Percentiles rank a stretch among this genome's conserved stretches.
Conservation (phyloP, 2,113 vertebrate species). For the Dasyprocta punctata region DNA sequence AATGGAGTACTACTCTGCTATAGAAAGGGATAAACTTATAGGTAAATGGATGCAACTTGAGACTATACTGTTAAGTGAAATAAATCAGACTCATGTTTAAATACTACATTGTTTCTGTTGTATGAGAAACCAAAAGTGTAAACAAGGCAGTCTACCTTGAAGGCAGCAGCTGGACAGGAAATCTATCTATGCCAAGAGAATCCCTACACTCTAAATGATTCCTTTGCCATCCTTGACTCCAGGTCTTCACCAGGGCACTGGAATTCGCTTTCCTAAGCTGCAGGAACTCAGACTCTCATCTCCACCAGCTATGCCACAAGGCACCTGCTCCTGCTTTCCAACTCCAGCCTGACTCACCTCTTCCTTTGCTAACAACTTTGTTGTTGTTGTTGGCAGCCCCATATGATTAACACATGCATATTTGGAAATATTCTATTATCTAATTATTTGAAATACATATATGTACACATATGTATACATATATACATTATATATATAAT, state of each 20-base stretch:
- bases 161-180: neutral
- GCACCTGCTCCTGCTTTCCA: neutral
- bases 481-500: conserved; percentile 23
- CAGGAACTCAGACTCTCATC: neutral
- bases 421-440: neutral
- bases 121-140: neutral
- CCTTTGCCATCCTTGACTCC: neutral
- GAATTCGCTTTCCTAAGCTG: neutral
- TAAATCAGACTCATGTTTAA: neutral
- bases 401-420: neutral
- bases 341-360: neutral
- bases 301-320: neutral
- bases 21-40: neutral
- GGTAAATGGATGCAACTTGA: neutral
- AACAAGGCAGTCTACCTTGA: neutral
- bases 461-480: neutral
- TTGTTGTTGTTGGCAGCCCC: neutral
- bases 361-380: neutral
- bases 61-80: neutral
- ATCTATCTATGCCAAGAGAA: neutral
- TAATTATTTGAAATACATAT: conserved; percentile 46
- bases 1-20: neutral
- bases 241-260: neutral
- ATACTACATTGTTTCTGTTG: neutral
- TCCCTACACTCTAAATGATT: neutral